These are phyloP conservation scores for Penaeus chinensis DNA, from an alignment of 1,140 invertebrate species.

Conservation along the genomic window DNA sequence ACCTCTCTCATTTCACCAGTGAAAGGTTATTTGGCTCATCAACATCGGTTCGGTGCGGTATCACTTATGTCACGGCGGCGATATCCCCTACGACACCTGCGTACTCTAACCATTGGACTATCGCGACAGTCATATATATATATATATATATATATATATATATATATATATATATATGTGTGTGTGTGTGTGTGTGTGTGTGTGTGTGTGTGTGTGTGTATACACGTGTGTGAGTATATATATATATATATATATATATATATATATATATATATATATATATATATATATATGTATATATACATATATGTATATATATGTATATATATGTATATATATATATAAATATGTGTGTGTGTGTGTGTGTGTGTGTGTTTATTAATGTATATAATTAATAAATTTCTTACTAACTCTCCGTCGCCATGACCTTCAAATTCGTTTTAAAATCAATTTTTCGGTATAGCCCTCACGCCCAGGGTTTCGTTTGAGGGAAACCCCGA, in stretches of 20 bases:
- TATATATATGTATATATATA: slow-evolving; percentile 15
- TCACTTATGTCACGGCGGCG: no score
- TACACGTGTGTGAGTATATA: background rate
- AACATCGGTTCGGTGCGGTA: no score
- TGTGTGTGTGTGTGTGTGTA: background rate
- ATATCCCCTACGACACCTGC: no score
- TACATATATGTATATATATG: slow-evolving; percentile 2
- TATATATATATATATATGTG: background rate
- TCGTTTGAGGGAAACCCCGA: no score
- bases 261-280: slow-evolving; percentile 18
- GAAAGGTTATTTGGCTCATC: no score
- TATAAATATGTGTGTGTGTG: background rate
- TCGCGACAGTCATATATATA: background rate
- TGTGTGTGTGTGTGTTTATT: background rate
- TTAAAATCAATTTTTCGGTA: no score
- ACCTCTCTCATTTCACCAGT: no score
- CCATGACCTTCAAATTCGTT: no score
- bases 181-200: slow-evolving; percentile 26
- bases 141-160: slow-evolving; percentile 8
- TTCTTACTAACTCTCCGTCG: no score
- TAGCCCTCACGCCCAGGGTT: no score
- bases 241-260: slow-evolving; percentile 5
- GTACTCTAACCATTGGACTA: no score
- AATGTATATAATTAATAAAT: background rate
- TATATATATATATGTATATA: slow-evolving; percentile 2